Conservation (phyloP, 2,797 vertebrate genomes). For the Austrolebias charrua region DNA sequence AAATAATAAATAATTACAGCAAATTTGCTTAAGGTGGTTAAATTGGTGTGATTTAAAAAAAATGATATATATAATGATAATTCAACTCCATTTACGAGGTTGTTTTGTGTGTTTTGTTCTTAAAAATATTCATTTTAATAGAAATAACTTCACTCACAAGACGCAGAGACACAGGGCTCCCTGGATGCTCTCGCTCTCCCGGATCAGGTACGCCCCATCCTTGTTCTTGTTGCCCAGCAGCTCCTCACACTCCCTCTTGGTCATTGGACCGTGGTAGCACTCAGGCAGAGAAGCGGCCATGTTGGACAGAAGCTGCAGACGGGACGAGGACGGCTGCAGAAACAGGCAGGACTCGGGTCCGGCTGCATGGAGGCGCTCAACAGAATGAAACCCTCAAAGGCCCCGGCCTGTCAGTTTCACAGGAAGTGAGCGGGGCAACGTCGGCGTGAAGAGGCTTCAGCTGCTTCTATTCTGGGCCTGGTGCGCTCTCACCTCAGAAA, state of each 20-base stretch:
- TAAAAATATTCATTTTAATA: not conserved
- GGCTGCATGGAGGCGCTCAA: not conserved
- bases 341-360: not conserved
- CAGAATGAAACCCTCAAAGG: not conserved
- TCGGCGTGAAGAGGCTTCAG: not conserved
- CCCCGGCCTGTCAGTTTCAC: conserved; percentile 26
- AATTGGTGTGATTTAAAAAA: too few relatives aligned
- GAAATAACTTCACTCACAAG: conserved; percentile 67
- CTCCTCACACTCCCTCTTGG: conserved; percentile 64
- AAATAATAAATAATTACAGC: too few relatives aligned
- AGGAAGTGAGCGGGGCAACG: conserved; percentile 49
- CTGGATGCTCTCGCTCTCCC: conserved; percentile 77
- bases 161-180: conserved; percentile 79
- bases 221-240: conserved; percentile 64
- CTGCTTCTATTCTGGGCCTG: not conserved
- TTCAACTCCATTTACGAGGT: too few relatives aligned
- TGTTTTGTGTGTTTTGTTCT: not conserved
- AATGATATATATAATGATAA: too few relatives aligned
- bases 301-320: not conserved
- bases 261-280: conserved; percentile 71
- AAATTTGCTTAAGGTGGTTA: too few relatives aligned
- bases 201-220: conserved; percentile 73
- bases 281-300: conserved; percentile 57
- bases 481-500: not conserved
- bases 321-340: too few relatives aligned